phyloP scores from a whole-genome alignment of 2,113 vertebrate genomes.

The Uropsilus gracilis region DNA sequence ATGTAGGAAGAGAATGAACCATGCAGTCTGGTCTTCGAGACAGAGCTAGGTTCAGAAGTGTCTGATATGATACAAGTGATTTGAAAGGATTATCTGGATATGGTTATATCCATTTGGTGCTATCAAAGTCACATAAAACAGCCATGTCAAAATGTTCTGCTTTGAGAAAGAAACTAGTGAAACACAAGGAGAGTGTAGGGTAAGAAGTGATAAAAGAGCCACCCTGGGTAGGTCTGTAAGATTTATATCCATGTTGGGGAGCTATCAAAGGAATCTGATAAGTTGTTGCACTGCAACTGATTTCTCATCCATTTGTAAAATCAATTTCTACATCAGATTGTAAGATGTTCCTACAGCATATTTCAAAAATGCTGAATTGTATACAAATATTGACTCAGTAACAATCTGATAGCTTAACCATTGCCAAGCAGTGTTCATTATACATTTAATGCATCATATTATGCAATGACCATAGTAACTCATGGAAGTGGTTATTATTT shows the following conservation, averaged over 20 bases:
- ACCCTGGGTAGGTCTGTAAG: background rate
- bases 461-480: background rate
- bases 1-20: background rate
- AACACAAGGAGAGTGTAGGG: background rate
- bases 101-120: background rate
- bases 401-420: background rate
- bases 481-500: background rate
- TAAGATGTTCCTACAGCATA: background rate
- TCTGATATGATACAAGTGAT: background rate
- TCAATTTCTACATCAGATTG: conserved; percentile 39
- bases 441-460: background rate
- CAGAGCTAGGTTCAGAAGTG: background rate
- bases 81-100: background rate
- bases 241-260: conserved; percentile 25
- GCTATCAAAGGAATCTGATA: conserved; percentile 30
- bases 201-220: background rate
- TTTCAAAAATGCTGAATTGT: conserved; percentile 43
- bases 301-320: conserved; percentile 52
- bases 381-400: conserved; percentile 11
- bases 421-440: background rate
- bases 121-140: conserved; percentile 28
- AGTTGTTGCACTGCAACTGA: background rate
- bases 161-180: conserved; percentile 19
- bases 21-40: background rate
- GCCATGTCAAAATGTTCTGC: conserved; percentile 14